phyloP scores from a whole-genome alignment of 2,797 vertebrate genomes.

The Sebastes minor region DNA sequence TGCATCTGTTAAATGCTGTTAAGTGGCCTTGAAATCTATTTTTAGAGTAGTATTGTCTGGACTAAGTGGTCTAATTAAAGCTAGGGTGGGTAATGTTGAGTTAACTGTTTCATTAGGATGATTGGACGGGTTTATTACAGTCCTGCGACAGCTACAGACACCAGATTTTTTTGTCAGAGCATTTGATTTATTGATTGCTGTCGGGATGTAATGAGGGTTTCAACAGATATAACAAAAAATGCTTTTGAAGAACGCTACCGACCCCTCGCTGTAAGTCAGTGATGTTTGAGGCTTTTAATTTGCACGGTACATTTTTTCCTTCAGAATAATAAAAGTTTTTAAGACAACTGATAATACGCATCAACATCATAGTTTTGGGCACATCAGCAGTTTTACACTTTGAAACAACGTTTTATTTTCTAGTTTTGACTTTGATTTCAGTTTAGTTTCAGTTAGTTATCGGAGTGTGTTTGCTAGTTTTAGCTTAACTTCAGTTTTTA shows the following conservation, averaged over 20 bases:
- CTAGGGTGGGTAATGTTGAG: too few species aligned
- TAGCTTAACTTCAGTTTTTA: too few species aligned
- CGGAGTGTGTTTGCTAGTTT: too few species aligned
- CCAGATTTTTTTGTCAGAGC: too few species aligned
- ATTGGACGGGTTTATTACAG: too few species aligned
- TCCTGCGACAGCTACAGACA: fast-evolving
- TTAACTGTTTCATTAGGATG: too few species aligned
- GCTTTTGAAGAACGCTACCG: too few species aligned
- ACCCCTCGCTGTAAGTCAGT: not conserved
- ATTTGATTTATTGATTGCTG: too few species aligned
- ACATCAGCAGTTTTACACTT: not conserved
- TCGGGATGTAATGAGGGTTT: too few species aligned
- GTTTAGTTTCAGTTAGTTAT: too few species aligned
- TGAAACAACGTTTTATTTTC: not conserved
- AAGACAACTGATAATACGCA: not conserved
- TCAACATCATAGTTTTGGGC: not conserved
- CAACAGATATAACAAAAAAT: too few species aligned
- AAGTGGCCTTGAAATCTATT: constrained; percentile 18
- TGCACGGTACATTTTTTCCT: not conserved
- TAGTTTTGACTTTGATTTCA: too few species aligned
- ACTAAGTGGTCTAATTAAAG: not conserved
- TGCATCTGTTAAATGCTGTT: constrained; percentile 2
- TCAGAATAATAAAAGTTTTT: not conserved
- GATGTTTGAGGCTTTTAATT: not conserved
- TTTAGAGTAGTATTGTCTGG: not conserved